Conservation (phyloP, 2,888 invertebrate species). For the Zhengitettix transpicula region DNA sequence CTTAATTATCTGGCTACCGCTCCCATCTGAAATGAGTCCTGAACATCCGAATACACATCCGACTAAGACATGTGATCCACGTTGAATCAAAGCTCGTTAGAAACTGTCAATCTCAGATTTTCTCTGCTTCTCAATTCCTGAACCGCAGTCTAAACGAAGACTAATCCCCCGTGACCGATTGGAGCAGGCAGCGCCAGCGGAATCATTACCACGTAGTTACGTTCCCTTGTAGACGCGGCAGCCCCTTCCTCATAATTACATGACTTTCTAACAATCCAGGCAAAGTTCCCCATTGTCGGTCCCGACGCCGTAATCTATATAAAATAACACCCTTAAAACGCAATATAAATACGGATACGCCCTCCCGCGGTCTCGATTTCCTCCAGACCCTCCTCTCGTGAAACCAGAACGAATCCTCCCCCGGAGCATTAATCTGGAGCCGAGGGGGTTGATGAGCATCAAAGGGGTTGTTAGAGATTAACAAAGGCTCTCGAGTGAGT, state of each 20-base stretch:
- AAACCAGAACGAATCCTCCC: neutral
- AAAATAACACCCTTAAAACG: neutral
- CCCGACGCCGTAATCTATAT: neutral
- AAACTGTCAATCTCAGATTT: neutral
- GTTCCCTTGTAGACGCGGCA: neutral
- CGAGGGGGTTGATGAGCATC: neutral
- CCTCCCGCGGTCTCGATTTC: neutral
- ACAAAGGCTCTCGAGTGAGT: neutral
- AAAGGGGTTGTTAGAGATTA: neutral
- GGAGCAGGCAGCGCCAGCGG: neutral
- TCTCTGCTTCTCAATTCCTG: neutral
- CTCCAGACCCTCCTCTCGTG: neutral
- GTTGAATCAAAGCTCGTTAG: neutral
- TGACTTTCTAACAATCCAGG: neutral
- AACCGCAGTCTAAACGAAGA: neutral
- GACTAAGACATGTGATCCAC: neutral
- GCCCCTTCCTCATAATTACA: neutral
- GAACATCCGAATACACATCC: neutral
- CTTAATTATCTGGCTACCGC: too few species aligned
- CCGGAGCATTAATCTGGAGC: neutral
- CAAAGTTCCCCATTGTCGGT: neutral
- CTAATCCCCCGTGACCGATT: neutral
- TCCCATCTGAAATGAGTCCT: neutral
- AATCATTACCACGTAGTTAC: neutral
- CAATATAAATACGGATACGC: neutral